A percentile compares a stretch with the other conserved stretches of the same genome.
Evolutionary conservation across 2,888 invertebrate species (phyloP).

Genomic region (Philonicus albiceps): DNA sequence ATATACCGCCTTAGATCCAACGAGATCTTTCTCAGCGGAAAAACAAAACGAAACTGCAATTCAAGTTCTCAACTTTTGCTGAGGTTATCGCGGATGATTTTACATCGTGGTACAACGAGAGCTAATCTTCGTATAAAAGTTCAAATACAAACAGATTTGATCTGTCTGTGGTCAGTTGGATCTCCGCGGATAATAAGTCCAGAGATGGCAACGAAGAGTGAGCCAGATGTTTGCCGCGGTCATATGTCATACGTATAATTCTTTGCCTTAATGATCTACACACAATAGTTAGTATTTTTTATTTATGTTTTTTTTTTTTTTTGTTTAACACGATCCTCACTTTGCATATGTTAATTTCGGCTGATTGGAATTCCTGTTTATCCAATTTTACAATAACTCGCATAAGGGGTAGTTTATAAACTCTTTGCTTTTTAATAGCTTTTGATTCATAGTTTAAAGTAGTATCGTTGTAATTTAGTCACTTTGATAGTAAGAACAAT

Average conservation of each 20-base stretch:
- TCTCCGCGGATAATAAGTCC: not conserved
- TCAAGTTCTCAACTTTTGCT: not conserved
- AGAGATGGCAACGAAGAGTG: not conserved
- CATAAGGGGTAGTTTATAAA: not conserved
- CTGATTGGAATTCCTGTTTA: not conserved
- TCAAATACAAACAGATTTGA: slow-evolving; percentile 3
- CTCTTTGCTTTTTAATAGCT: not conserved
- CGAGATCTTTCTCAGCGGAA: not conserved
- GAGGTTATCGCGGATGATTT: slow-evolving; percentile 3
- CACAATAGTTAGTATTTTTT: not conserved
- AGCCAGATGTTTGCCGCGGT: not conserved
- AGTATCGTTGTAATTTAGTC: not conserved
- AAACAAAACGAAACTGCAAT: slow-evolving; percentile 31
- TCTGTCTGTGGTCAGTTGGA: slow-evolving; percentile 22
- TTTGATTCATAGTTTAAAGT: not conserved
- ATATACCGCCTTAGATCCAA: not conserved
- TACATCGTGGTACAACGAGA: not conserved
- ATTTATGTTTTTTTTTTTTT: not conserved
- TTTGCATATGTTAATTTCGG: not conserved
- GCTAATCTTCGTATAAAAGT: not conserved
- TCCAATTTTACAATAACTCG: not conserved
- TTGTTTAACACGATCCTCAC: not conserved
- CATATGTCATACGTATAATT: not conserved
- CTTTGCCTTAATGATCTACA: slow-evolving; percentile 2
- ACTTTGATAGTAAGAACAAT: not conserved